Conservation (phyloP, 2,113 vertebrate species). For the Neodon shergylaensis region DNA sequence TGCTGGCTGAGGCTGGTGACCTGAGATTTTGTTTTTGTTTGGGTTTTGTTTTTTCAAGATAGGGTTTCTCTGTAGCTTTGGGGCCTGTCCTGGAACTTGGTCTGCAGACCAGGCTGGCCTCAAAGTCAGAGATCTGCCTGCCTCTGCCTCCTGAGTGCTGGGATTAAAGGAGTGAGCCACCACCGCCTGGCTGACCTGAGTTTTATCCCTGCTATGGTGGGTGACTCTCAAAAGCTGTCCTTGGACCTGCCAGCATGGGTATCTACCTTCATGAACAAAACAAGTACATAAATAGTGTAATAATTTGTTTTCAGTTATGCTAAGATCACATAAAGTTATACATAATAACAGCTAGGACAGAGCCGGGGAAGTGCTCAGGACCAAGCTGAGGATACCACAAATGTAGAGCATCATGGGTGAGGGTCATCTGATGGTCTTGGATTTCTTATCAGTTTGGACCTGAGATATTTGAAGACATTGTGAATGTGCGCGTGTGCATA, state of each 20-base stretch:
- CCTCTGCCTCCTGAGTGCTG: too few relatives aligned
- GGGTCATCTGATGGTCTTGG: not conserved
- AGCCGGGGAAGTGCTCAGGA: not conserved
- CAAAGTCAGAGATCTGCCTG: too few relatives aligned
- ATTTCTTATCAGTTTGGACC: not conserved
- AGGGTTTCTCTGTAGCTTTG: too few relatives aligned
- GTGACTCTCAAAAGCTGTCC: not conserved
- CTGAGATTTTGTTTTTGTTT: too few relatives aligned
- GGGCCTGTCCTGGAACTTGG: too few relatives aligned
- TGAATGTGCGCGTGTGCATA: not conserved
- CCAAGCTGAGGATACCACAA: not conserved
- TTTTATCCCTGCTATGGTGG: not conserved
- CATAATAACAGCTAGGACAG: not conserved
- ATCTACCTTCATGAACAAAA: not conserved
- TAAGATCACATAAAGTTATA: not conserved
- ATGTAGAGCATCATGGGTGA: not conserved
- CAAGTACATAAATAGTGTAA: not conserved
- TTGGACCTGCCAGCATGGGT: not conserved
- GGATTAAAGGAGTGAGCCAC: too few relatives aligned
- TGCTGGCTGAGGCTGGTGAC: not conserved
- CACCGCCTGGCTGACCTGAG: not conserved
- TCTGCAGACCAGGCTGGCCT: too few relatives aligned
- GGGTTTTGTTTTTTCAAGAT: too few relatives aligned
- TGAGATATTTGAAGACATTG: not conserved
- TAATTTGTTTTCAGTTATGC: not conserved